These are phyloP conservation scores for Steinernema khuongi DNA, from an alignment of 1,140 invertebrate genomes.

Conservation along the genomic window DNA sequence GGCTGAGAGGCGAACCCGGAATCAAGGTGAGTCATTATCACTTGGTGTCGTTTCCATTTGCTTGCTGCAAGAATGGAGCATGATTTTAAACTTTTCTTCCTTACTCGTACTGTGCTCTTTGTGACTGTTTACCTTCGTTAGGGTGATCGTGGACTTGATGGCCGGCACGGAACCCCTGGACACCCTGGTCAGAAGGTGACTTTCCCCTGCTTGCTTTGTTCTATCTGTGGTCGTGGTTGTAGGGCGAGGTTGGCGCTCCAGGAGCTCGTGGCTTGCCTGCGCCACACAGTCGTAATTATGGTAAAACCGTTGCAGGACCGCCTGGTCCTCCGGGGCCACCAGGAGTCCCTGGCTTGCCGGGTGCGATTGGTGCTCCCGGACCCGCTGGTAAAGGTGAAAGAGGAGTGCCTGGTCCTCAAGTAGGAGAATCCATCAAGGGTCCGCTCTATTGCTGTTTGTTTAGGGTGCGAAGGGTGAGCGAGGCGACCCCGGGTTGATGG, in stretches of 20 bases:
- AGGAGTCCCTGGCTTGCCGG: constrained; percentile 12
- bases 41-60: constrained; percentile 26
- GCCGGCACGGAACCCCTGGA: constrained; percentile 40
- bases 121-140: constrained; percentile 27
- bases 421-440: constrained; percentile 25
- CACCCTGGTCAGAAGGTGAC: constrained; percentile 32
- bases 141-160: constrained; percentile 37
- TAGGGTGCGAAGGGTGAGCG: constrained; percentile 53
- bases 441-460: constrained; percentile 20
- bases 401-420: constrained; percentile 40
- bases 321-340: constrained; percentile 35
- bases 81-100: constrained; percentile 14
- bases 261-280: constrained; percentile 24
- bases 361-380: constrained; percentile 24
- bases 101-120: constrained; percentile 14
- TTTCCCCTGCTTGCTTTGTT: constrained; percentile 24
- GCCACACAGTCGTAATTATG: constrained; percentile 11
- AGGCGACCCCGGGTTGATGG: constrained; percentile 27
- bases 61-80: not conserved
- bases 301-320: constrained; percentile 22
- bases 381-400: constrained; percentile 28
- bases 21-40: constrained; percentile 37
- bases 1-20: constrained; percentile 47
- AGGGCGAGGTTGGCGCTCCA: constrained; percentile 40
- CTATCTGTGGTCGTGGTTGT: constrained; percentile 20